Conservation (phyloP, 2,797 vertebrate genomes). For the Gymnothorax javanicus region DNA sequence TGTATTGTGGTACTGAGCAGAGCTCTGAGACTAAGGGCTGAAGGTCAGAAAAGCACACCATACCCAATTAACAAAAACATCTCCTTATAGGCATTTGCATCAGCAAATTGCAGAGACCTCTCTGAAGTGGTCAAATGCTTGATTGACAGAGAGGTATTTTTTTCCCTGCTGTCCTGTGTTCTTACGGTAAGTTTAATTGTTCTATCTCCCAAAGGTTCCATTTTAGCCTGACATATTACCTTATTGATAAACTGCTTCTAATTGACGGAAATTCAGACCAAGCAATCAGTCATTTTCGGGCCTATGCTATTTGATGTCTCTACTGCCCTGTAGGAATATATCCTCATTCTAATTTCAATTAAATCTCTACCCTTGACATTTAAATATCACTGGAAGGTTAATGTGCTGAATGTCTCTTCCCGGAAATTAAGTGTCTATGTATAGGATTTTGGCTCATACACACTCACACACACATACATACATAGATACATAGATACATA, state of each 20-base stretch:
- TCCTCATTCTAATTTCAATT: slow-evolving; percentile 30
- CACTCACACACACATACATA: slow-evolving; percentile 46
- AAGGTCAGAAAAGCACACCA: background rate
- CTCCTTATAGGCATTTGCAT: background rate
- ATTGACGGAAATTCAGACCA: slow-evolving; percentile 62
- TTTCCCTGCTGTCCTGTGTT: background rate
- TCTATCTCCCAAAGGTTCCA: background rate
- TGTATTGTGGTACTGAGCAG: background rate
- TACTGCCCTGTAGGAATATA: slow-evolving; percentile 53
- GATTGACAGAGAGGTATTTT: background rate
- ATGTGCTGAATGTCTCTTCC: slow-evolving; percentile 49
- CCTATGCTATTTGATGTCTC: slow-evolving; percentile 58
- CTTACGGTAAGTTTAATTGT: background rate
- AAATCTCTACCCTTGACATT: slow-evolving; percentile 60
- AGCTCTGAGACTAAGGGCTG: background rate
- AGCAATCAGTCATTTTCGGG: slow-evolving; percentile 60
- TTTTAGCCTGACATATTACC: background rate
- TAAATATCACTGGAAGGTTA: slow-evolving; percentile 77
- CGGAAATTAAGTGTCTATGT: slow-evolving; percentile 55
- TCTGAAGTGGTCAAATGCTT: background rate
- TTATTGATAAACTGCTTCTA: slow-evolving; percentile 63
- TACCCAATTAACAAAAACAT: background rate
- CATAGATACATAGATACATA: slow-evolving; percentile 6
- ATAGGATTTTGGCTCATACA: no score
- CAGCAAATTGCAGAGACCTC: background rate